Evolutionary conservation across 2,888 invertebrate genomes (phyloP), one percentile per base, ranked within the genome.

Genomic region (Tinea pellionella): DNA sequence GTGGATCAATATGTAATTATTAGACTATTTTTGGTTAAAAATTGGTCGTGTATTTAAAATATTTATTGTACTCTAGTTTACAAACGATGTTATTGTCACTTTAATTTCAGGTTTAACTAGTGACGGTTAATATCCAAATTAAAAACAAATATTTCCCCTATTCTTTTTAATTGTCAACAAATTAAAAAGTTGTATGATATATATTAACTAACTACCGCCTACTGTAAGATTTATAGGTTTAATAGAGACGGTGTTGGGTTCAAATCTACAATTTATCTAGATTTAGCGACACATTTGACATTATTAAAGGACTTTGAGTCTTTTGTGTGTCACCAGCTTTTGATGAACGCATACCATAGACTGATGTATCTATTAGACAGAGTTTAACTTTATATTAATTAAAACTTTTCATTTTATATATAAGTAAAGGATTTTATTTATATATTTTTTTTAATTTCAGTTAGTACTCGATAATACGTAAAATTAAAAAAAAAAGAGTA

Each of bases 321-420:
- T 59, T 60, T 53, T 37, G 51, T 51, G 19, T 60, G 41, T 16
- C 60, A 61, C 51, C 59, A 41, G 43, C 3, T 42, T 41, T 11
- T 53, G 43, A 12, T 60, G 43, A 9, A 4, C 19, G 41, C 53
- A 11, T 9, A 15, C 24, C 19, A 53, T 51, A 37, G 37, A 37
- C 11, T 42, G 18, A 12, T 11, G 11, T 60, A 2, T 37, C 37
- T 37, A 37, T 37, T 59, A 61, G 29, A 56, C 29, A n/a, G n/a
- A n/a, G 24, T 24, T 61, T 59, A 24, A 51, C 58, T 60, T 63
- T 43, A n/a, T n/a, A n/a, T n/a, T n/a, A n/a, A n/a, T n/a, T n/a
- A n/a, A n/a, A n/a, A n/a, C n/a, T n/a, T n/a, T n/a, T n/a, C n/a
- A 62, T 61, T 61, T 64, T 64, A 62, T 60, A 63, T 63, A 65